Base-by-base conservation (phyloP, 2,113 vertebrate genomes). In the Murina feae region DNA sequence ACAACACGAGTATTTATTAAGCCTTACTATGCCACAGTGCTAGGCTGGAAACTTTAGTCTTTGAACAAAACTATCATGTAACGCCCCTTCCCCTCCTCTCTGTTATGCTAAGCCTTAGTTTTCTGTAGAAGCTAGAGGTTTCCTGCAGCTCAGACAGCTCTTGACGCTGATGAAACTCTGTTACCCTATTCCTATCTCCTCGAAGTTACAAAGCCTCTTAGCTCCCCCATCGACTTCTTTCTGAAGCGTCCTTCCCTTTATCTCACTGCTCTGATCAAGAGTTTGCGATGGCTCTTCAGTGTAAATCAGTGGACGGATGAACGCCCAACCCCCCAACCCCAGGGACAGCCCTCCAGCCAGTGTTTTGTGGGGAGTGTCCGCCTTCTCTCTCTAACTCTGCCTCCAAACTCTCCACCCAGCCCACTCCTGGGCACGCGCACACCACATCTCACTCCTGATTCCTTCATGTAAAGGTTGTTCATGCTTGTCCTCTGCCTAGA, bases 51-150 rank as follows among this genome's bases (percentile, higher is more conserved):
- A 9, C 17, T 14, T 85, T 23, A 89, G 72, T 74, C 47, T 83
- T 63, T 37, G 32, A 44, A n/a, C 60, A 58, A 76, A 55, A 12
- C 47, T 17, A 85, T n/a, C 28, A 35, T 71, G 44, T 65, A 10
- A 23, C 47, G 23, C 17, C 74, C 30, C 75, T 42, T 65, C 83
- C 35, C 53, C 30, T 53, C 32, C 44, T 53, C 39, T 91, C 63
- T 20, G 42, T 39, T 89, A 44, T 53, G 16, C 1, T 55, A 87
- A 84, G 51, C 9, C 51, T 65, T 63, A 30, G 44, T 60, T 80
- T 95, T 96, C 39, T 51, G 2, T 37, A 30, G 51, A 80, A 58
- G 63, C 42, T 87, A 60, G 78, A 90, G 89, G 90, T 82, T 88
- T 85, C 88, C 23, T 42, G 80, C 35, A 51, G 86, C 81, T 78